Evolutionary conservation across 2,113 vertebrate species (phyloP).

Genomic region (Protobothrops mucrosquamatus): DNA sequence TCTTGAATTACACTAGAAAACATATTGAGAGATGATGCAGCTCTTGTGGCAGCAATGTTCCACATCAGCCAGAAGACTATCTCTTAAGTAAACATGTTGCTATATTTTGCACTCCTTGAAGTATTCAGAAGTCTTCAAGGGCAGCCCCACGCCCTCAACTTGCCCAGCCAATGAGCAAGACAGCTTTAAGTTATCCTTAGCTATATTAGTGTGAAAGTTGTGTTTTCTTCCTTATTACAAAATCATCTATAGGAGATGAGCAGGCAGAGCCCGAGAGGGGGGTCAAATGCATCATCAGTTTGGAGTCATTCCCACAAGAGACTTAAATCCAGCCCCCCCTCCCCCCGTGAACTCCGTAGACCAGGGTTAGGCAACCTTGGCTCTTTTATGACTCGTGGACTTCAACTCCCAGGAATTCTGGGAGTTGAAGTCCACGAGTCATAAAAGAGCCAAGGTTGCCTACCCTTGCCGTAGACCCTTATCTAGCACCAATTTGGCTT

Average conservation of each 20-base stretch:
- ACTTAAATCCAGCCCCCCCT: not conserved
- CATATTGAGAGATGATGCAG: not conserved
- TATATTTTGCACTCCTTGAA: not conserved
- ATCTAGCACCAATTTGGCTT: not conserved
- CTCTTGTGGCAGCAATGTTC: not conserved
- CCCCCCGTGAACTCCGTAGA: not conserved
- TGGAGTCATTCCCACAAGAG: not conserved
- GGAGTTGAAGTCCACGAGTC: too few species aligned
- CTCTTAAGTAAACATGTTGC: not conserved
- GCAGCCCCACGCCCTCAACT: not conserved
- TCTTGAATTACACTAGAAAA: not conserved
- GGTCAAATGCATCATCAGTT: not conserved
- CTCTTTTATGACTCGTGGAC: too few species aligned
- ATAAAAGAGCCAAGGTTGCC: too few species aligned
- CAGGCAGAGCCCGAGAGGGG: not conserved
- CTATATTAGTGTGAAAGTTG: not conserved
- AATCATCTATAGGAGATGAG: not conserved
- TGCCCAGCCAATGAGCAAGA: not conserved
- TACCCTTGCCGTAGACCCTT: not conserved
- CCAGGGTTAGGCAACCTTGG: too few species aligned
- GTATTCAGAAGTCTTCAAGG: not conserved
- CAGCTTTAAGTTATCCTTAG: not conserved
- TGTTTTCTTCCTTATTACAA: not conserved
- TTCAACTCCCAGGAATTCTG: too few species aligned
- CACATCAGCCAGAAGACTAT: not conserved